Conservation (phyloP, 2,113 vertebrate species). For the Leptobrachium ailaonicum region DNA sequence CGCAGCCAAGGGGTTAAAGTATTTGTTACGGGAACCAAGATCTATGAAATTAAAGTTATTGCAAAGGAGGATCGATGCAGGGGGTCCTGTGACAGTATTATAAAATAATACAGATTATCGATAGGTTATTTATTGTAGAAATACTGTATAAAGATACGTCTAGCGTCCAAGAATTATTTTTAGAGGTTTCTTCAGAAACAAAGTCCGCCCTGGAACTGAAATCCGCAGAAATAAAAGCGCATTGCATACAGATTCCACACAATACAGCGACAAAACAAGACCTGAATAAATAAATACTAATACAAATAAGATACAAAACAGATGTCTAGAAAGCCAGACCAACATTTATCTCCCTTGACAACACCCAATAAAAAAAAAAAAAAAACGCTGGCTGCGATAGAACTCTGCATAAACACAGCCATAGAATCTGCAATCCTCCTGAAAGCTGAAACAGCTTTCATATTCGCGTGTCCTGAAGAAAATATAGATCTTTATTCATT, state of each 20-base stretch:
- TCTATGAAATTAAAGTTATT: no score
- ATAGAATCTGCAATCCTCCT: background rate
- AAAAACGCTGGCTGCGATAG: background rate
- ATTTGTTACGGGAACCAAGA: no score
- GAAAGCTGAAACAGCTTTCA: background rate
- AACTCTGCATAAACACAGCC: background rate
- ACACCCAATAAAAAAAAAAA: conserved; percentile 8
- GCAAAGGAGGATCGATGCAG: no score
- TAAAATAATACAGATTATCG: no score
- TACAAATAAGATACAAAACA: conserved; percentile 27
- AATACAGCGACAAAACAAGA: conserved; percentile 1
- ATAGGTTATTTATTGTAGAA: no score
- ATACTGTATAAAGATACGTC: no score
- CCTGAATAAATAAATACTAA: conserved; percentile 37
- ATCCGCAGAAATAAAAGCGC: background rate
- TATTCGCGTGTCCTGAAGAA: background rate
- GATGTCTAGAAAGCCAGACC: conserved; percentile 17
- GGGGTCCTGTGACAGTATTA: no score
- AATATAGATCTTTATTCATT: background rate
- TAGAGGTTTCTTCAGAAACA: no score
- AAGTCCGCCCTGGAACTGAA: background rate
- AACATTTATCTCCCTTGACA: conserved; percentile 31
- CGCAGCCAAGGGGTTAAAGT: no score
- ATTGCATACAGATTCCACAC: conserved; percentile 17
- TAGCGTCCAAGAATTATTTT: no score